A percentile compares a stretch with the other conserved stretches of the same genome.
Conservation (phyloP, 2,797 vertebrate genomes). For the Poeciliopsis turneri region DNA sequence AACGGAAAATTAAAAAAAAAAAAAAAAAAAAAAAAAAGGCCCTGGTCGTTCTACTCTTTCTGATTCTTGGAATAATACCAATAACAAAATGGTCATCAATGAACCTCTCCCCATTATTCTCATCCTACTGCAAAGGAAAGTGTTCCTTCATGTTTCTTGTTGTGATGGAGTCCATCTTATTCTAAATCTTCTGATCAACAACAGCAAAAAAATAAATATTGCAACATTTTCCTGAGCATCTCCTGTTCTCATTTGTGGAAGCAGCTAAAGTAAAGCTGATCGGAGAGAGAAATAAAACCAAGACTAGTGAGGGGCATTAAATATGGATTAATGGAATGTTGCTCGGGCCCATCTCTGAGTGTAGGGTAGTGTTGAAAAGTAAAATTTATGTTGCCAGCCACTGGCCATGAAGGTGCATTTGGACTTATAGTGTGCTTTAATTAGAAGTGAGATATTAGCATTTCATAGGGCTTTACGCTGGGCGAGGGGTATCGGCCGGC, state of each 20-base stretch:
- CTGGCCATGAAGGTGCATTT: slow-evolving; percentile 88
- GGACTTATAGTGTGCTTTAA: slow-evolving; percentile 96
- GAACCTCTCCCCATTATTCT: background rate
- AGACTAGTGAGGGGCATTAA: slow-evolving; percentile 74
- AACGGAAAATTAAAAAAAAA: too few species aligned
- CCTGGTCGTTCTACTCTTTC: background rate
- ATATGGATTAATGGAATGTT: slow-evolving; percentile 83
- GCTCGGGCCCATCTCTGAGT: slow-evolving; percentile 75
- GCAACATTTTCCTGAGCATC: background rate
- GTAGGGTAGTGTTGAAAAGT: slow-evolving; percentile 78
- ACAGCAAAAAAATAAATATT: background rate
- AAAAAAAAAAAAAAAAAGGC: too few species aligned
- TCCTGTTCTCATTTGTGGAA: background rate
- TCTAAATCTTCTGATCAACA: background rate
- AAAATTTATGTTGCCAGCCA: slow-evolving; percentile 82
- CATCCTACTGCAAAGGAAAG: background rate
- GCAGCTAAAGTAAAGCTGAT: slow-evolving; percentile 45
- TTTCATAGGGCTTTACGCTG: slow-evolving; percentile 97
- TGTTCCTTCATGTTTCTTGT: background rate
- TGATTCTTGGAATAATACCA: background rate
- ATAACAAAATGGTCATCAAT: background rate
- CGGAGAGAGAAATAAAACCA: slow-evolving; percentile 42
- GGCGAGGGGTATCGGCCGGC: slow-evolving; percentile 90
- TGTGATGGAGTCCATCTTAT: background rate
- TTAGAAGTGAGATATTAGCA: slow-evolving; percentile 99